Evolutionary conservation across 2,888 invertebrate genomes (phyloP), one percentile per base, ranked within the genome.

Genomic region (Sicus ferrugineus): DNA sequence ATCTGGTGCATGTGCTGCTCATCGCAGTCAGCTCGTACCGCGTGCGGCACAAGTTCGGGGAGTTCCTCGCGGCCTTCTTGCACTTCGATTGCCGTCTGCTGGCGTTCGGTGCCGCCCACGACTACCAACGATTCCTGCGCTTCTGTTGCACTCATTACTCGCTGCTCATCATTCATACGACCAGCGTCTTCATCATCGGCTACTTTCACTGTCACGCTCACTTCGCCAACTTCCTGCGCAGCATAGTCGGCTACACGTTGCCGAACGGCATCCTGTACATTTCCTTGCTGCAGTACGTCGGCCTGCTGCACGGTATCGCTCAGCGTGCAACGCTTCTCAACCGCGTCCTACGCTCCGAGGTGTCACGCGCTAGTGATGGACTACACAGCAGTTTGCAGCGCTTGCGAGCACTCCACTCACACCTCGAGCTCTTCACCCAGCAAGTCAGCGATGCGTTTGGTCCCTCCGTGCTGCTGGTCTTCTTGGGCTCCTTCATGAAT

Each of bases 281-380:
- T 0, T 78, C 77, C 3, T 67, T 78, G 38, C 31, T 70, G 7
- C 79, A 77, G 31, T 79, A 79, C 67, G 78, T 78, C 54, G 69
- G 48, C 4, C 54, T 78, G 0, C 38, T 77, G 28, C 75, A 73
- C 67, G 68, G 58, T 7, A 73, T 75, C 19, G 62, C 68, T 1
- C 42, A 73, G 62, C 73, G 78, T 62, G 71, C 64, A 1, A 66
- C 69, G 1, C 70, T 70, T 9, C 62, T 77, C 9, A 73, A 70
- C 14, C 14, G 67, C 23, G 23, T 70, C 0, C 56, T 78, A 5
- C 56, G 62, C 0, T 38, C 30, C 6, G 71, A 75, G 42, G 59
- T 76, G 6, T 21, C 56, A 5, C 65, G 65, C 23, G 72, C 73
- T 52, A n/a, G 61, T 3, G 58, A 30, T 0, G 34, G 42, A 3